Evolutionary conservation across 2,113 vertebrate genomes (phyloP).

Genomic region (Mola mola): DNA sequence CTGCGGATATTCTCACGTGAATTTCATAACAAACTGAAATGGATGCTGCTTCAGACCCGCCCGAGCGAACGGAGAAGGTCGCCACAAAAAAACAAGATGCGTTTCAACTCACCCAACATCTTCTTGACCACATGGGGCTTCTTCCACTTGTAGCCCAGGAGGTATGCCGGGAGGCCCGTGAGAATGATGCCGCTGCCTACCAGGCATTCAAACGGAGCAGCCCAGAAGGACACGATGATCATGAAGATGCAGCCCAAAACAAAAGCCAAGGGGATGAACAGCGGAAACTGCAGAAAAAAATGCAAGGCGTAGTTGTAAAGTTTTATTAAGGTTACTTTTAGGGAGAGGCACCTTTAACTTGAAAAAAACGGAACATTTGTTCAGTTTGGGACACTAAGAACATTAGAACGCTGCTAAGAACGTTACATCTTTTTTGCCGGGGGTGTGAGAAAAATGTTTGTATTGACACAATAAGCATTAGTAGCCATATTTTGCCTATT

Average conservation of each 20-base stretch:
- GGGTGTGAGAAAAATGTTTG: no score
- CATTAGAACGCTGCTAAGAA: no score
- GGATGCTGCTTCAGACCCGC: slow-evolving; percentile 14
- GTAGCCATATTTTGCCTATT: no score
- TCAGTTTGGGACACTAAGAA: no score
- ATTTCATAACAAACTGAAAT: slow-evolving; percentile 50
- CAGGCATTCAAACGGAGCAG: slow-evolving; percentile 78
- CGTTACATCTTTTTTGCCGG: no score
- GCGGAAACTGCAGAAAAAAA: slow-evolving; percentile 59
- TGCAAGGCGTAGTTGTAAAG: no score
- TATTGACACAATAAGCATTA: no score
- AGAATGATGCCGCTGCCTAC: slow-evolving; percentile 77
- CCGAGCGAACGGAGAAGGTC: slow-evolving; percentile 33
- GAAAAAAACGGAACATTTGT: no score
- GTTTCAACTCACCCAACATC: slow-evolving; percentile 75
- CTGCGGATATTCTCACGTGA: slow-evolving; percentile 25
- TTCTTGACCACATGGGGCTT: slow-evolving; percentile 76
- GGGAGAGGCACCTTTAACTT: no score
- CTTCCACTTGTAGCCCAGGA: slow-evolving; percentile 82
- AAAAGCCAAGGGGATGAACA: slow-evolving; percentile 74
- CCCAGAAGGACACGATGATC: slow-evolving; percentile 82
- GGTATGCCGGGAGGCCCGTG: slow-evolving; percentile 79
- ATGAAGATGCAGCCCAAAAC: slow-evolving; percentile 80
- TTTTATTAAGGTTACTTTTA: no score
- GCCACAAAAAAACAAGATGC: slow-evolving; percentile 6